Base-by-base conservation (phyloP, 2,113 vertebrate species). In the Perca schrenkii region DNA sequence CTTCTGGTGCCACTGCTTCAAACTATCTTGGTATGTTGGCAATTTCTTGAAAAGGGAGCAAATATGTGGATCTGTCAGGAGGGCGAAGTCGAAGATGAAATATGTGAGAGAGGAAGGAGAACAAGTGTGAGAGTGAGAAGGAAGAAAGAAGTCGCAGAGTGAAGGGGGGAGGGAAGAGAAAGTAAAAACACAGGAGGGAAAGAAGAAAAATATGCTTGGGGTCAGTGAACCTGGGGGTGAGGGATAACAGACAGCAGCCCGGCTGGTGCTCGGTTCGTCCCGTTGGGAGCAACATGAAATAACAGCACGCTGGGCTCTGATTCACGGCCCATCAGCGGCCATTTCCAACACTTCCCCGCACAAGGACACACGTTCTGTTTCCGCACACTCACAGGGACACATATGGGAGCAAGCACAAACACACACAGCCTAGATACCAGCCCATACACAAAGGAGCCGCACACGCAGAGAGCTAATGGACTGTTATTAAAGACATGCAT, bases 401-500 rank as follows among this genome's bases (percentile, higher is more conserved):
- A 10, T 10, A 14, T 22, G 6, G 5, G 19, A 17, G 21, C 49
- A 50, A 4, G 46, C 63, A 66, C 36, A 43, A 4, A 36, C 66
- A 71, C 54, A 54, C 71, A 64, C 62, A 40, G 7, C 56, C n/a
- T 1, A 46, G 17, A 28, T n/a, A 16, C 43, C 1, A 21, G 58
- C 47, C 17, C 46, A 54, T 19, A 69, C 19, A 71, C 68, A 79
- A 22, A 62, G 63, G 22, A 43, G 40, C 28, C 58, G 13, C 63
- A 79, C 73, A 47, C 49, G 65, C 74, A n/a, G 79, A 10, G 85
- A 77, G 87, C 70, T 93, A 92, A 94, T 92, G 91, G 87, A 70
- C 78, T 88, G 85, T 94, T 95, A 95, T 94, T 95, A 93, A 94
- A 95, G 88, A 92, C 92, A 94, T 94, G 92, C 91, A 94, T 94